phyloP scores from a whole-genome alignment of 1,140 invertebrate genomes.

The Hetaerina americana region DNA sequence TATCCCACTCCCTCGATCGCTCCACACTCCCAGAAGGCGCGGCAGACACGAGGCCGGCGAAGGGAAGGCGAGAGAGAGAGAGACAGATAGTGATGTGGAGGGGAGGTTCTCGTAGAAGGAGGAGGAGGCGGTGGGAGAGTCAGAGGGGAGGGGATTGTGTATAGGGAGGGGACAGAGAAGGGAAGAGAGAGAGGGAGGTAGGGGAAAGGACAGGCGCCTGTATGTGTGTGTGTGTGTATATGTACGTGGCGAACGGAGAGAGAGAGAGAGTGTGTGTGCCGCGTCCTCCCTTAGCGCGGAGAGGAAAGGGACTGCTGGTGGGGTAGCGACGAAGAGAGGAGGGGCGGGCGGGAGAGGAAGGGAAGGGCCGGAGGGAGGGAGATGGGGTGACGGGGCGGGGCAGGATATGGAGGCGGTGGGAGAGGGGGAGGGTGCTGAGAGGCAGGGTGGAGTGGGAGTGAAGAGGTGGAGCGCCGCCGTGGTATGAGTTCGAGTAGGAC shows the following conservation, averaged over 20 bases:
- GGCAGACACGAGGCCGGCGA: not conserved
- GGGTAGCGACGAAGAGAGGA: not conserved
- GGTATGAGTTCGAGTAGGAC: not conserved
- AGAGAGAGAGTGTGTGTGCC: not conserved
- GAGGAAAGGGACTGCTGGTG: not conserved
- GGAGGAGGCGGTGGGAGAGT: not conserved
- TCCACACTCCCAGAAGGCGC: not conserved
- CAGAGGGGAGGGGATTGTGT: too few relatives aligned
- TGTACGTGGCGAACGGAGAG: too few relatives aligned
- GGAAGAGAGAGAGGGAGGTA: too few relatives aligned
- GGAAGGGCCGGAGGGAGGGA: not conserved
- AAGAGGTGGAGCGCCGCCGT: too few relatives aligned
- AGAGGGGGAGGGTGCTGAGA: not conserved
- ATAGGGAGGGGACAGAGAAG: too few relatives aligned
- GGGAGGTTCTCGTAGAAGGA: not conserved
- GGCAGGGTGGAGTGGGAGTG: not conserved
- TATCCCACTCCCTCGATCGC: not conserved
- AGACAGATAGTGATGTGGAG: not conserved
- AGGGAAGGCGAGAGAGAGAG: not conserved
- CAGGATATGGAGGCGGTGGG: not conserved
- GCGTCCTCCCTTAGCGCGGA: not conserved
- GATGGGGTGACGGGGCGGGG: not conserved
- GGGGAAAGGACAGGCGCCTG: too few relatives aligned
- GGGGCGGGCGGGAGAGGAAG: not conserved
- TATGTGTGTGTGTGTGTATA: too few relatives aligned